Conservation (phyloP, 2,888 invertebrate genomes). For the Eugnorisma glareosa region DNA sequence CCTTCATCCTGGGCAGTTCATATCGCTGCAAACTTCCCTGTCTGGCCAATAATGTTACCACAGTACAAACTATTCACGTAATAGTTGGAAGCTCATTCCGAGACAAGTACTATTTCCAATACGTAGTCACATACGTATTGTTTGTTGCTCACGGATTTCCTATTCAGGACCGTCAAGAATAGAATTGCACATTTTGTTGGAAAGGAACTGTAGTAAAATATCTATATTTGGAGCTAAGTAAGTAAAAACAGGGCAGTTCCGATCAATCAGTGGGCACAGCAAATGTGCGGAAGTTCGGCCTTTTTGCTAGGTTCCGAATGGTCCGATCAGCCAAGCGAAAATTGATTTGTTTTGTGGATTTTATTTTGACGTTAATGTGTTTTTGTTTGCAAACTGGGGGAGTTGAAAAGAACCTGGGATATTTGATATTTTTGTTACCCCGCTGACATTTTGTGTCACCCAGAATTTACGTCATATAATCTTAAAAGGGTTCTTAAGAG, state of each 20-base stretch:
- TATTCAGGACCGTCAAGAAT: too few relatives aligned
- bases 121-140: too few relatives aligned
- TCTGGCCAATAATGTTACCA: background rate
- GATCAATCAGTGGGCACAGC: slow-evolving; percentile 46
- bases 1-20: background rate
- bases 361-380: slow-evolving; percentile 40
- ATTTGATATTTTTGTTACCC: slow-evolving; percentile 1
- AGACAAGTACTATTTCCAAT: background rate
- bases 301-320: slow-evolving; percentile 39
- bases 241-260: slow-evolving; percentile 50
- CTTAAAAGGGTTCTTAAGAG: background rate
- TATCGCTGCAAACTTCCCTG: background rate
- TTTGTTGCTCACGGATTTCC: too few relatives aligned
- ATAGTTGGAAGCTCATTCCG: background rate
- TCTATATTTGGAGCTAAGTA: slow-evolving; percentile 32
- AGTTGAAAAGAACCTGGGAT: slow-evolving; percentile 4
- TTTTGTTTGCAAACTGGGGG: slow-evolving; percentile 27
- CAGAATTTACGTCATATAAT: background rate
- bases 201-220: slow-evolving; percentile 13
- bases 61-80: background rate
- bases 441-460: background rate
- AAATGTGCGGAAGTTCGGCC: slow-evolving; percentile 29
- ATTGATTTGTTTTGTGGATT: slow-evolving; percentile 50
- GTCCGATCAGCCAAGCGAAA: slow-evolving; percentile 30
- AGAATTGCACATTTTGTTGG: too few relatives aligned